A percentile compares a stretch with the other conserved stretches of the same genome.
phyloP scores from a whole-genome alignment of 2,797 vertebrate genomes.

The Pelodytes ibericus region DNA sequence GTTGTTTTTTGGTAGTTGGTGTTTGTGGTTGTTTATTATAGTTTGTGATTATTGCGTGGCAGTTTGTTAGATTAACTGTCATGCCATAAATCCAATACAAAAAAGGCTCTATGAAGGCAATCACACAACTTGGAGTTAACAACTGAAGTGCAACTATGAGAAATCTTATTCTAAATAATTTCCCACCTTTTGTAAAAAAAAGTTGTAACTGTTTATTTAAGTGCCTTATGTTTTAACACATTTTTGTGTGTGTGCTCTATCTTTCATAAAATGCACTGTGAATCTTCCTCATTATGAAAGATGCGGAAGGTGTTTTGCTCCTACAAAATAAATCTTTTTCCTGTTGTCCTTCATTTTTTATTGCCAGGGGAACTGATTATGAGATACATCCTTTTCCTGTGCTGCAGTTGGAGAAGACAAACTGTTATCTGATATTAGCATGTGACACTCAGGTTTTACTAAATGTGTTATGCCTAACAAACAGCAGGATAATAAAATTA shows the following conservation, averaged over 20 bases:
- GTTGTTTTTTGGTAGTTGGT: too few relatives aligned
- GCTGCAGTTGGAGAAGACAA: slow-evolving; percentile 60
- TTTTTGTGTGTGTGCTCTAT: neutral
- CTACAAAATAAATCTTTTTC: slow-evolving; percentile 39
- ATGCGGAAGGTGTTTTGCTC: neutral
- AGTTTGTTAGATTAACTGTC: too few relatives aligned
- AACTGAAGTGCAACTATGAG: too few relatives aligned
- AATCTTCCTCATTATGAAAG: neutral
- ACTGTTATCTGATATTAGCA: slow-evolving; percentile 57
- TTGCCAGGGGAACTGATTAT: slow-evolving; percentile 58
- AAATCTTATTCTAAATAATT: too few relatives aligned
- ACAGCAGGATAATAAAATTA: neutral
- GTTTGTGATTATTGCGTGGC: too few relatives aligned
- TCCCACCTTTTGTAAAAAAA: too few relatives aligned
- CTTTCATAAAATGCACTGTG: neutral
- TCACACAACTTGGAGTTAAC: too few relatives aligned
- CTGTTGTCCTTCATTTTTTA: slow-evolving; percentile 43
- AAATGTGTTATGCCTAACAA: neutral
- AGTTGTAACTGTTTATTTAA: too few relatives aligned
- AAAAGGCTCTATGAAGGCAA: too few relatives aligned
- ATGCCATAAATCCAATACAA: too few relatives aligned
- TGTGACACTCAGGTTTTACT: slow-evolving; percentile 13
- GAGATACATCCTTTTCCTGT: slow-evolving; percentile 62
- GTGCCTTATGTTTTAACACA: too few relatives aligned
- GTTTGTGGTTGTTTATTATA: too few relatives aligned